A percentile compares a stretch with the other conserved stretches of the same genome.
These are phyloP conservation scores for Agapetus fuscipes DNA, from an alignment of 2,888 invertebrate species.

Conservation along the genomic window DNA sequence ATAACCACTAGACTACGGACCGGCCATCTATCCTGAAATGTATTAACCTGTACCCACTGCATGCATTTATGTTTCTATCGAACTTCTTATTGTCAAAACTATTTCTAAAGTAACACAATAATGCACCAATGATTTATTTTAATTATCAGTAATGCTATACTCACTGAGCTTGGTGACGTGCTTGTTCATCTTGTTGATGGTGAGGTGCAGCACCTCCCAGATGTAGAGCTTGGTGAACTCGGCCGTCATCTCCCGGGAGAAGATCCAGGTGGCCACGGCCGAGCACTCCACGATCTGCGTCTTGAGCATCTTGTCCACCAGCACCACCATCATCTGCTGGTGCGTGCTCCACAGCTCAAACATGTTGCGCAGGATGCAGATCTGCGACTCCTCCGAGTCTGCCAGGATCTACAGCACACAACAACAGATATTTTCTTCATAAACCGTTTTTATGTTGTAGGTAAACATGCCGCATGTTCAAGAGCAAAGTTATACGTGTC, in stretches of 20 bases:
- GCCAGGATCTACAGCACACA: slow-evolving; percentile 61
- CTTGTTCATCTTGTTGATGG: slow-evolving; percentile 94
- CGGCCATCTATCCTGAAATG: no score
- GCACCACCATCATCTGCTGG: slow-evolving; percentile 93
- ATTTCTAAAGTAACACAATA: no score
- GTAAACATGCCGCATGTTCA: no score
- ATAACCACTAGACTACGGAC: no score
- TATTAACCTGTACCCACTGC: no score
- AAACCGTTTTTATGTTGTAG: no score
- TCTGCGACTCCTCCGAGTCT: slow-evolving; percentile 92
- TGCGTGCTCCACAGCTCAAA: slow-evolving; percentile 94
- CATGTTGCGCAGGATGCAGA: slow-evolving; percentile 83
- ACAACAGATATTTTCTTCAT: no score
- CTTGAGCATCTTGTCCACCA: slow-evolving; percentile 95
- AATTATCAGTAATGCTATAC: no score
- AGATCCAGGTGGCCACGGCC: slow-evolving; percentile 96
- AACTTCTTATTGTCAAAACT: no score
- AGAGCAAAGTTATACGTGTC: no score
- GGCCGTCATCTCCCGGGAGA: slow-evolving; percentile 84
- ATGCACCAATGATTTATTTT: no score
- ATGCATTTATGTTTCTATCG: no score
- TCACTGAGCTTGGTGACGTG: slow-evolving; percentile 76
- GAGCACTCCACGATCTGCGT: slow-evolving; percentile 95
- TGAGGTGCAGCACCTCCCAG: slow-evolving; percentile 94
- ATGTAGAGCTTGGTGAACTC: slow-evolving; percentile 91